Conservation (phyloP, 2,888 invertebrate species). For the Lasioglossum malachurum region DNA sequence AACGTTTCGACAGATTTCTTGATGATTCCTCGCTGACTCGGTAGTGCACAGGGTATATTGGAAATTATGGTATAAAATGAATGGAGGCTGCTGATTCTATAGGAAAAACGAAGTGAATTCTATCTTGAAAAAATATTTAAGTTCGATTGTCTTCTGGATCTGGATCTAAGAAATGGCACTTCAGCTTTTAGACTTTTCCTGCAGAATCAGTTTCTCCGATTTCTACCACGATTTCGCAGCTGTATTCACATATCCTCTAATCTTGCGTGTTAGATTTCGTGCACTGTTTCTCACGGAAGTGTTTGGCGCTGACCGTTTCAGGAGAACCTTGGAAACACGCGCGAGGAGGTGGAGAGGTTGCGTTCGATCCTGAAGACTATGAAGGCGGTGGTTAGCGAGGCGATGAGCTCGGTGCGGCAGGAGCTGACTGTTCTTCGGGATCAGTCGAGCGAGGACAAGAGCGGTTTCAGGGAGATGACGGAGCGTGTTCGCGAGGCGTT, state of each 20-base stretch:
- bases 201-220: background rate
- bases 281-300: slow-evolving; percentile 16
- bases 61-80: background rate
- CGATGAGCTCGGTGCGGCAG: slow-evolving; percentile 85
- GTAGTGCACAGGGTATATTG: background rate
- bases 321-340: slow-evolving; percentile 90
- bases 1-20: background rate
- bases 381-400: slow-evolving; percentile 75
- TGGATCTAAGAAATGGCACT: background rate
- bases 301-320: slow-evolving; percentile 83
- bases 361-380: slow-evolving; percentile 76
- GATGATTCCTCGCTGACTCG: background rate
- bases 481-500: slow-evolving; percentile 75
- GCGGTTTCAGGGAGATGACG: slow-evolving; percentile 78
- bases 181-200: background rate
- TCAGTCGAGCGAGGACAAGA: slow-evolving; percentile 86
- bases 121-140: background rate
- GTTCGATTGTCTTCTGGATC: background rate
- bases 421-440: slow-evolving; percentile 87
- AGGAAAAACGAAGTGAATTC: background rate
- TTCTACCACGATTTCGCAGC: background rate
- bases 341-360: slow-evolving; percentile 88
- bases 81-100: background rate
- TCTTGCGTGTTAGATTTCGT: background rate
- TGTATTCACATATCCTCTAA: background rate